phyloP scores from a whole-genome alignment of 2,797 vertebrate genomes.

The Furcifer pardalis region DNA sequence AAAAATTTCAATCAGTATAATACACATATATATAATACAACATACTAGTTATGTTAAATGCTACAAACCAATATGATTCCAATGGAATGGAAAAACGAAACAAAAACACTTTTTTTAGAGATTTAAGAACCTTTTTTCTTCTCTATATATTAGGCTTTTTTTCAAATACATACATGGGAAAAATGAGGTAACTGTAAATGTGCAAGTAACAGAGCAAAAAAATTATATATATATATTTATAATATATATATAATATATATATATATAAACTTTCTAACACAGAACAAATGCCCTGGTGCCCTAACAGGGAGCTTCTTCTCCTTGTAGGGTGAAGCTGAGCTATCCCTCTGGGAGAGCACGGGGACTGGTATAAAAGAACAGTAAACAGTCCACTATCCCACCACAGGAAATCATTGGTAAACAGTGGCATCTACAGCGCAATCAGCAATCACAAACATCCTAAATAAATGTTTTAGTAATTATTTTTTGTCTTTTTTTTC shows the following conservation, averaged over 20 bases:
- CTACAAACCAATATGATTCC: slow-evolving; percentile 99
- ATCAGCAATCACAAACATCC: slow-evolving; percentile 96
- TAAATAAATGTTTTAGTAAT: slow-evolving; percentile 83
- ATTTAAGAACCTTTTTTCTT: slow-evolving; percentile 97
- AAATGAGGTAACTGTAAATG: slow-evolving; percentile 99
- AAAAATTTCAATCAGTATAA: slow-evolving; percentile 99
- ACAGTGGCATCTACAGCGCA: slow-evolving; percentile 96
- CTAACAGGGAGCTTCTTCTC: slow-evolving; percentile 84
- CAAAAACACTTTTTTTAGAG: slow-evolving; percentile 86
- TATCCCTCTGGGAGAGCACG: slow-evolving; percentile 86
- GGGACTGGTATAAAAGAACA: slow-evolving; percentile 94
- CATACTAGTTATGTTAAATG: slow-evolving; percentile 99
- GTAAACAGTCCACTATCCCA: slow-evolving; percentile 98
- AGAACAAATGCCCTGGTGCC: slow-evolving; percentile 92
- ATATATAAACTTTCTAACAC: slow-evolving; percentile 89
- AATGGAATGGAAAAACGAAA: slow-evolving; percentile 95
- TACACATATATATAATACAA: slow-evolving; percentile 99
- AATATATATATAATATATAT: slow-evolving; percentile 65
- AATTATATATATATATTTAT: slow-evolving; percentile 74
- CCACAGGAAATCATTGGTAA: slow-evolving; percentile 97
- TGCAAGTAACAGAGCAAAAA: slow-evolving; percentile 99
- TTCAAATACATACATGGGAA: slow-evolving; percentile 99
- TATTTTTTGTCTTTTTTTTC: slow-evolving; percentile 65
- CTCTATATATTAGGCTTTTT: slow-evolving; percentile 99
- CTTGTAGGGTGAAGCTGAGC: slow-evolving; percentile 67